phyloP scores from a whole-genome alignment of 2,113 vertebrate species.

The Onychostruthus taczanowskii region DNA sequence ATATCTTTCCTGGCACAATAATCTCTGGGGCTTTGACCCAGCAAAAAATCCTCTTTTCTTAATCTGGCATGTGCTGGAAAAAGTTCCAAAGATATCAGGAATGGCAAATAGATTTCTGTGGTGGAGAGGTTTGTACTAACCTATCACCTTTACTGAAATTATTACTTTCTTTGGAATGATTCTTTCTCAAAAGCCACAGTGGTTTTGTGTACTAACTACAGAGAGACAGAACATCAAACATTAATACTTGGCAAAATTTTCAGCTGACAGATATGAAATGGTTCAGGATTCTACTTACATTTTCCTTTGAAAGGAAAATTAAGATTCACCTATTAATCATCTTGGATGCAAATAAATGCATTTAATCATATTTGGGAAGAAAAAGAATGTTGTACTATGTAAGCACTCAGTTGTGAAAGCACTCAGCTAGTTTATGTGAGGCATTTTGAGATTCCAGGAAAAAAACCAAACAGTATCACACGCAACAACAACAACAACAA shows the following conservation, averaged over 20 bases:
- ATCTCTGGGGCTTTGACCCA: constrained; percentile 8
- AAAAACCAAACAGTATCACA: not conserved
- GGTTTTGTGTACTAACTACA: not conserved
- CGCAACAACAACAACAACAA: not conserved
- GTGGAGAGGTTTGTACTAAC: not conserved
- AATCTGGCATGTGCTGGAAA: not conserved
- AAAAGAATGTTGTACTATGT: not conserved
- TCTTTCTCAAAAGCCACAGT: not conserved
- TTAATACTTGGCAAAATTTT: not conserved
- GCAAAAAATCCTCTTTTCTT: constrained; percentile 24
- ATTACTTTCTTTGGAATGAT: not conserved
- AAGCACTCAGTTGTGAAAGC: not conserved
- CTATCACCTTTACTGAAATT: not conserved
- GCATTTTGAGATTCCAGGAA: not conserved
- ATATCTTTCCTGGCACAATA: not conserved
- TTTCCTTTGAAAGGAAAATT: not conserved
- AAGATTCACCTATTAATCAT: not conserved
- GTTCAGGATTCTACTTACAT: not conserved
- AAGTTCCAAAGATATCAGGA: not conserved
- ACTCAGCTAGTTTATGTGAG: not conserved
- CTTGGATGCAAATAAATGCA: not conserved
- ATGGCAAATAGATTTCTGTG: not conserved
- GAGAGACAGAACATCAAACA: not conserved
- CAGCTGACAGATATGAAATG: not conserved
- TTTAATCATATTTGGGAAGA: not conserved